These are phyloP conservation scores for Ceriagrion tenellum DNA, from an alignment of 2,888 invertebrate genomes.

Conservation along the genomic window DNA sequence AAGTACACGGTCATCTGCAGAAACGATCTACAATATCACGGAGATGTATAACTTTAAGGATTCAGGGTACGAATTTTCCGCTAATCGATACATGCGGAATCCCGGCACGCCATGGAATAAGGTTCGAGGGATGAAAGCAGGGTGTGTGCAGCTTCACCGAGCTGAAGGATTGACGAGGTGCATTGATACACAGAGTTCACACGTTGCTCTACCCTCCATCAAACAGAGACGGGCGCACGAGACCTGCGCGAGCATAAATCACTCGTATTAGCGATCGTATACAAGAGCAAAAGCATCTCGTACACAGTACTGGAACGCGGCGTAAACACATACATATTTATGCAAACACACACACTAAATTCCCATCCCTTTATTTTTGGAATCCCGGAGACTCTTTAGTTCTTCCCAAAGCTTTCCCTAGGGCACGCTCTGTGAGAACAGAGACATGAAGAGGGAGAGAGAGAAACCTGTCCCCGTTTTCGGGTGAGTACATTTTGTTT, in stretches of 20 bases:
- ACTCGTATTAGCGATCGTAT: not conserved
- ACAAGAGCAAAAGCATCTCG: not conserved
- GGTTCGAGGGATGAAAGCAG: not conserved
- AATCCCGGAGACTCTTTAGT: not conserved
- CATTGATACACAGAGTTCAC: not conserved
- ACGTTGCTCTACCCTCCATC: not conserved
- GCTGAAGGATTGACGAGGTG: not conserved
- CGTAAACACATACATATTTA: slow-evolving; percentile 1
- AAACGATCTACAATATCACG: not conserved
- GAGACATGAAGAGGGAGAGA: too few species aligned
- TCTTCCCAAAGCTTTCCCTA: not conserved
- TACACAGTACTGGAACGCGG: not conserved
- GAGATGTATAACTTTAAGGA: slow-evolving; percentile 2
- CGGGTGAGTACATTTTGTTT: not conserved
- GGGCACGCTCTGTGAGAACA: not conserved
- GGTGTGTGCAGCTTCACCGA: not conserved
- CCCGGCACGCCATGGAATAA: not conserved
- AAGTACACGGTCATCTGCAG: too few species aligned
- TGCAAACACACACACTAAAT: not conserved
- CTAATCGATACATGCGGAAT: not conserved
- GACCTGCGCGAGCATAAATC: not conserved
- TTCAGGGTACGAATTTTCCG: not conserved
- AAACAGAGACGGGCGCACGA: not conserved
- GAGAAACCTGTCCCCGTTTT: slow-evolving; percentile 11
- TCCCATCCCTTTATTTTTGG: not conserved